Base-by-base conservation (phyloP, 2,888 invertebrate genomes). In the Andricus quercusramuli region DNA sequence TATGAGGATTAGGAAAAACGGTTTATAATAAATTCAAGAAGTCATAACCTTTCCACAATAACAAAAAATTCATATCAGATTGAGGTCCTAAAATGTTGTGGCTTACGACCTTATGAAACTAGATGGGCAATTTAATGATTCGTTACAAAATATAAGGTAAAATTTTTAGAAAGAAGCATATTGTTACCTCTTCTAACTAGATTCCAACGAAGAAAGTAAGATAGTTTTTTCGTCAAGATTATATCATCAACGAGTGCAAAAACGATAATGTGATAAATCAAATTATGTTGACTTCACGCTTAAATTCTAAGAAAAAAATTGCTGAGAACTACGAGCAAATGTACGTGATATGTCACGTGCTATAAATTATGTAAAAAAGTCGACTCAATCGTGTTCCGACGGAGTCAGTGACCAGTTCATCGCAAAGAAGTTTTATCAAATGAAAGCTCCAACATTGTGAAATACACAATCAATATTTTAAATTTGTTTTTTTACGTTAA, bases 231-330 rank as follows among this genome's bases (percentile, higher is more conserved):
- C 13, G 11, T 59, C 59, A 59, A 59, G 59, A 59, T 59, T 59
- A n/a, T 59, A 22, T 22, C n/a, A 1, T 11, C 59, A n/a, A 22
- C 11, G 22, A 59, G n/a, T n/a, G 11, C 13, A 59, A 59, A 59
- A 59, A 22, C 59, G 59, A 59, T 59, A 59, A 22, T 59, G 59
- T 59, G 59, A 59, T 59, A 59, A 59, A 59, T 59, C 59, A 22
- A 22, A 59, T 59, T 59, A n/a, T 59, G 2, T 59, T 22, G 59
- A 59, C 59, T 59, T 59, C 59, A 59, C 59, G 59, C 22, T 59
- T 59, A 22, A 59, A 22, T 59, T 59, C 22, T 22, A 22, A 59
- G n/a, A 22, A 59, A 59, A 59, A 59, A 22, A 22, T 22, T 59
- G 11, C 22, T 22, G 13, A 22, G 13, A 59, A 59, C 11, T 59